Percentiles rank a stretch among this genome's conserved stretches.
phyloP scores from a whole-genome alignment of 1,140 invertebrate genomes.

The Bombus affinis region DNA sequence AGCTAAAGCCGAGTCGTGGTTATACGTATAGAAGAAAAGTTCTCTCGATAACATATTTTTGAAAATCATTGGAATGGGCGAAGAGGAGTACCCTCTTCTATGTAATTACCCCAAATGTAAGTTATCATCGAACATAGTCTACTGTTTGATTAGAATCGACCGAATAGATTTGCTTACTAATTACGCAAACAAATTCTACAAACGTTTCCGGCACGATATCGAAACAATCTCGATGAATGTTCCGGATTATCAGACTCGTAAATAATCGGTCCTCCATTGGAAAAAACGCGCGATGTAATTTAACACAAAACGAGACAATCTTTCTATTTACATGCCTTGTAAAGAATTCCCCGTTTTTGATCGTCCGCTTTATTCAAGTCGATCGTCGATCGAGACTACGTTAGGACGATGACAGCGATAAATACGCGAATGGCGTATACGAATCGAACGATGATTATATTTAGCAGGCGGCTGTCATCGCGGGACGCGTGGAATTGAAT shows the following conservation, averaged over 20 bases:
- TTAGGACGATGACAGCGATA: constrained; percentile 32
- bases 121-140: too few species aligned
- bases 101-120: too few species aligned
- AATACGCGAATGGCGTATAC: constrained; percentile 35
- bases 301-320: not conserved
- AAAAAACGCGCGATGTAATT: not conserved
- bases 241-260: not conserved
- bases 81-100: too few species aligned
- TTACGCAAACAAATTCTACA: not conserved
- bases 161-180: not conserved
- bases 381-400: constrained; percentile 20
- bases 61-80: too few species aligned
- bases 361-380: not conserved
- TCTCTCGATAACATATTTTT: too few species aligned
- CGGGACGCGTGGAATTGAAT: constrained; percentile 19
- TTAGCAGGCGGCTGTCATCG: constrained; percentile 23
- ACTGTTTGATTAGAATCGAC: not conserved
- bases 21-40: too few species aligned
- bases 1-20: too few species aligned
- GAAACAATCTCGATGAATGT: not conserved
- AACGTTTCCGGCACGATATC: not conserved
- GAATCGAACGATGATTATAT: constrained; percentile 46
- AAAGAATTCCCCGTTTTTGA: not conserved
- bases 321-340: not conserved
- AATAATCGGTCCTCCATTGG: not conserved